A percentile compares a stretch with the other conserved stretches of the same genome.
Conservation (phyloP, 2,888 invertebrate genomes). For the Hipparchia semele region DNA sequence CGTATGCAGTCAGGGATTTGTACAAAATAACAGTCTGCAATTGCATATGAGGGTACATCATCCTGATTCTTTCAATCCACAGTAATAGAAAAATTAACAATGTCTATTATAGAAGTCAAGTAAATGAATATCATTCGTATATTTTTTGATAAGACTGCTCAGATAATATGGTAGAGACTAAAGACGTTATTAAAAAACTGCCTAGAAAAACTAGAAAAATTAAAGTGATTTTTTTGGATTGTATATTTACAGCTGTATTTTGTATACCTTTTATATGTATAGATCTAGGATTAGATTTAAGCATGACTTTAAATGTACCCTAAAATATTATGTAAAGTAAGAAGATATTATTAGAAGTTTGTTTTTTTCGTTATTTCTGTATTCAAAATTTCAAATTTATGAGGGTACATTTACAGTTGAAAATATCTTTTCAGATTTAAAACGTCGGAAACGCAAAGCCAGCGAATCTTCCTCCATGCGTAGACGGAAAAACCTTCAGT, state of each 20-base stretch:
- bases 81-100: background rate
- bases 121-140: no score
- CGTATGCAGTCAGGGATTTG: conserved; percentile 59
- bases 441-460: conserved; percentile 66
- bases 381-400: conserved; percentile 15
- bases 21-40: conserved; percentile 60
- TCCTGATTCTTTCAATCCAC: conserved; percentile 41
- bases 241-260: background rate
- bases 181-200: no score
- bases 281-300: conserved; percentile 1
- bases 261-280: background rate
- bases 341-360: conserved; percentile 15
- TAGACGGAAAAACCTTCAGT: conserved; percentile 70
- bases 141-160: no score
- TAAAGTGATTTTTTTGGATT: no score
- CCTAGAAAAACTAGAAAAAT: no score
- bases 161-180: background rate
- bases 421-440: conserved; percentile 68
- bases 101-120: background rate
- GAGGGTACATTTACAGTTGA: conserved; percentile 76
- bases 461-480: conserved; percentile 71
- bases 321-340: conserved; percentile 16
- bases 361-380: conserved; percentile 26
- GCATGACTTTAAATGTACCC: conserved; percentile 49
- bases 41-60: conserved; percentile 63